Percentiles rank a stretch among this genome's conserved stretches.
phyloP scores from a whole-genome alignment of 2,113 vertebrate genomes.

The Arenaria interpres region DNA sequence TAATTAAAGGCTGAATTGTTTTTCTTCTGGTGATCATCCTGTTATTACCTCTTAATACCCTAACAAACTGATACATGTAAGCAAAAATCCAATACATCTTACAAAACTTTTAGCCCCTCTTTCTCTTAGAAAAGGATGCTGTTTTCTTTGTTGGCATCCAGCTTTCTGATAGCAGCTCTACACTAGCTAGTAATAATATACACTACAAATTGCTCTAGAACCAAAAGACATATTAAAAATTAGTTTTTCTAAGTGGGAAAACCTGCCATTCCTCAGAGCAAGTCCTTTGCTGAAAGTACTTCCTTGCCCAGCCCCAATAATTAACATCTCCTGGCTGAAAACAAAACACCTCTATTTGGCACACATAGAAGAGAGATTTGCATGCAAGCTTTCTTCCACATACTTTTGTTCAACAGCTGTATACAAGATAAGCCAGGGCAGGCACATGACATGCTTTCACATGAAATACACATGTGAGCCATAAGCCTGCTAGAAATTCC shows the following conservation, averaged over 20 bases:
- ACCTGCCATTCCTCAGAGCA: background rate
- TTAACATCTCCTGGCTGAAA: background rate
- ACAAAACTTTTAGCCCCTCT: background rate
- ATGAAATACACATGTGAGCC: slow-evolving; percentile 27
- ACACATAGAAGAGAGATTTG: background rate
- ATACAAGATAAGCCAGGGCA: slow-evolving; percentile 14
- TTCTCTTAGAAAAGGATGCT: background rate
- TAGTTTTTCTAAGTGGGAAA: background rate
- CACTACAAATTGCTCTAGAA: background rate
- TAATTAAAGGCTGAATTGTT: background rate
- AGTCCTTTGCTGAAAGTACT: background rate
- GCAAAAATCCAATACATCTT: background rate
- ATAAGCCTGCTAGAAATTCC: slow-evolving; percentile 45
- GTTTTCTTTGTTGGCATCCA: background rate
- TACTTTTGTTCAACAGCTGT: slow-evolving; percentile 45
- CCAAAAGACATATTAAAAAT: background rate
- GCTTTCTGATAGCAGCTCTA: background rate
- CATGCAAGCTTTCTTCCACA: slow-evolving; percentile 22
- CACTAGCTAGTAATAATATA: background rate
- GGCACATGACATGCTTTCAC: slow-evolving; percentile 39
- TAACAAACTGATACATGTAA: background rate
- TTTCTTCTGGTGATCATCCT: background rate
- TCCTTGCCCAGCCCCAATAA: background rate
- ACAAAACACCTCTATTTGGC: slow-evolving; percentile 12
- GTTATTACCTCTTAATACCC: background rate